phyloP scores from a whole-genome alignment of 1,140 invertebrate genomes.

The Pseudachorutes palmiensis region DNA sequence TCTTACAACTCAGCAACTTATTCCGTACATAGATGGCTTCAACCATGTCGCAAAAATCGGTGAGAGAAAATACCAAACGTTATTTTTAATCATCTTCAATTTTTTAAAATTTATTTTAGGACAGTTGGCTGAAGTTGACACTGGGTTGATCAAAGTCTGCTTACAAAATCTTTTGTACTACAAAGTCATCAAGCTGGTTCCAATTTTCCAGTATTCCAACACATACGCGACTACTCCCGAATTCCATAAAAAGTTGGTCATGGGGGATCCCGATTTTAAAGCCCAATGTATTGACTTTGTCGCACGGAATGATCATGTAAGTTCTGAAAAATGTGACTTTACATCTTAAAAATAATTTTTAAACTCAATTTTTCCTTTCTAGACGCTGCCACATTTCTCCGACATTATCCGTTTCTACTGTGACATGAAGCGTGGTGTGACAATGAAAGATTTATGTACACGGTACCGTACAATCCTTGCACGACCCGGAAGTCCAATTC shows the following conservation, averaged over 20 bases:
- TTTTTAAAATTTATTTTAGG: constrained; percentile 49
- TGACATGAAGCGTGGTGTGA: constrained; percentile 72
- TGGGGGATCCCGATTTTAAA: constrained; percentile 60
- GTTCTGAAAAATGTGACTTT: constrained; percentile 25
- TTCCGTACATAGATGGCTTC: constrained; percentile 84
- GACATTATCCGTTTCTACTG: constrained; percentile 75
- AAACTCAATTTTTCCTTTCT: constrained; percentile 28
- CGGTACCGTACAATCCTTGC: constrained; percentile 46
- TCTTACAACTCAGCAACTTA: constrained; percentile 78
- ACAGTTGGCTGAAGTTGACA: constrained; percentile 78
- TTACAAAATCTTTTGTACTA: constrained; percentile 86
- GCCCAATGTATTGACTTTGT: constrained; percentile 65
- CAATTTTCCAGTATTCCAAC: constrained; percentile 89
- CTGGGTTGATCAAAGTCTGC: constrained; percentile 85
- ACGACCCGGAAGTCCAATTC: constrained; percentile 42
- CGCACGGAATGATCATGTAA: constrained; percentile 48
- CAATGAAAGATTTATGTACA: constrained; percentile 72
- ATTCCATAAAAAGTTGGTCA: constrained; percentile 55
- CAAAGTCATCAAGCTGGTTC: constrained; percentile 68
- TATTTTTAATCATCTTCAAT: constrained; percentile 2
- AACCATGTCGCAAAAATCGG: constrained; percentile 76
- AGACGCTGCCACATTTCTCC: constrained; percentile 55
- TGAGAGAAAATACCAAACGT: no score
- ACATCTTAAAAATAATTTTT: neutral
- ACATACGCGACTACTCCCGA: constrained; percentile 81